A percentile compares a stretch with the other conserved stretches of the same genome.
Evolutionary conservation across 1,140 invertebrate species (phyloP).

Genomic region (Colletes latitarsis): DNA sequence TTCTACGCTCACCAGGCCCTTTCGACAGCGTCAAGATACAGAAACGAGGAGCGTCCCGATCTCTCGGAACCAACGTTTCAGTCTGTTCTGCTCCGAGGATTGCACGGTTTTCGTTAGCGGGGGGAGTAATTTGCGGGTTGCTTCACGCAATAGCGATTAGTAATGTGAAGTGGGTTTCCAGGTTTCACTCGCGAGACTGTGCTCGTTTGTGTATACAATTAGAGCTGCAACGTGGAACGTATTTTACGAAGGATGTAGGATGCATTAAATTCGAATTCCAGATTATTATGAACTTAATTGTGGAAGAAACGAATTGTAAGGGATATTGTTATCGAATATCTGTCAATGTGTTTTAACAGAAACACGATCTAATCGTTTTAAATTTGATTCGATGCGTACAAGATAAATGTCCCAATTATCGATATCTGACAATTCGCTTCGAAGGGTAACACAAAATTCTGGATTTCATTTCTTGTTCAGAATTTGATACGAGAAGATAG

Average conservation of each 20-base stretch:
- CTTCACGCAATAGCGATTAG: slow-evolving; percentile 10
- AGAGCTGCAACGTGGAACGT: background rate
- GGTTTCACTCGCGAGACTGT: slow-evolving; percentile 15
- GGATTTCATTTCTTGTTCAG: too few relatives aligned
- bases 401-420: too few relatives aligned
- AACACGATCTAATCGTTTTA: too few relatives aligned
- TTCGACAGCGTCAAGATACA: background rate
- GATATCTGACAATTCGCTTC: too few relatives aligned
- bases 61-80: background rate
- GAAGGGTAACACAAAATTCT: too few relatives aligned
- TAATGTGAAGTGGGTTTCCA: background rate
- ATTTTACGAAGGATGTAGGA: background rate
- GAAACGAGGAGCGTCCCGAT: background rate
- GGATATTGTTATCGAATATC: too few relatives aligned
- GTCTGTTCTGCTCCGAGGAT: background rate
- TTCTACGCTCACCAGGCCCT: too few relatives aligned
- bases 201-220: slow-evolving; percentile 13
- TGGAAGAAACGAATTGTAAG: background rate
- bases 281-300: background rate
- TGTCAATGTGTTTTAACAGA: too few relatives aligned
- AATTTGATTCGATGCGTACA: too few relatives aligned
- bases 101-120: background rate
- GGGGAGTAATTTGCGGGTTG: slow-evolving; percentile 2
- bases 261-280: background rate
- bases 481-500: too few relatives aligned